These are phyloP conservation scores for Emmelina monodactyla DNA, from an alignment of 2,888 invertebrate genomes.

Conservation along the genomic window DNA sequence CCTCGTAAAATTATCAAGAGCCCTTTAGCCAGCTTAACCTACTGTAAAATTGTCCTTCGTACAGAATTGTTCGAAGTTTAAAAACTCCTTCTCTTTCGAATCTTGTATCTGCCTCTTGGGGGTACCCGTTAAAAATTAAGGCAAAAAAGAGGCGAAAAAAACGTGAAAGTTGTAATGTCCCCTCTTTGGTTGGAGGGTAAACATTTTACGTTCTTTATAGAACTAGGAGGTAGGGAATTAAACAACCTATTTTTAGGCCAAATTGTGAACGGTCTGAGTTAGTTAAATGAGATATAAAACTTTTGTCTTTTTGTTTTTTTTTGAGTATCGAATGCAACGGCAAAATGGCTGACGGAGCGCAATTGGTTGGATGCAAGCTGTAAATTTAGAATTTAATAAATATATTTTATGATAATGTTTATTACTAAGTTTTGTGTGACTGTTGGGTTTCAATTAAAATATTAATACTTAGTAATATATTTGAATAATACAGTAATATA, in stretches of 20 bases:
- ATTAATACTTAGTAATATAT: too few species aligned
- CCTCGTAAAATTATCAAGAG: constrained; percentile 54
- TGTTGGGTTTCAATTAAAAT: too few species aligned
- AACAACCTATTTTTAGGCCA: constrained; percentile 29
- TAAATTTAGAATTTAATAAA: too few species aligned
- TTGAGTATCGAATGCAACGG: too few species aligned
- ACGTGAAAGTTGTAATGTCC: constrained; percentile 51
- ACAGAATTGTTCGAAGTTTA: constrained; percentile 49
- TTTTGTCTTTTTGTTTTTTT: too few species aligned
- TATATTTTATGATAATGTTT: too few species aligned
- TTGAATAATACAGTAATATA: too few species aligned
- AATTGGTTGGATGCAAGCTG: too few species aligned
- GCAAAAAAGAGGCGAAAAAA: constrained; percentile 48
- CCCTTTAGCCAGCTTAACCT: constrained; percentile 41
- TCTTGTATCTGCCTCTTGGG: constrained; percentile 54
- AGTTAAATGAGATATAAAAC: too few species aligned
- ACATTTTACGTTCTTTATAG: constrained; percentile 58
- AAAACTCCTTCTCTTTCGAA: constrained; percentile 46
- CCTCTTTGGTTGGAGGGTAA: constrained; percentile 41
- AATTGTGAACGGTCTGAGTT: constrained; percentile 18
- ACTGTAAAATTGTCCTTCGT: constrained; percentile 60
- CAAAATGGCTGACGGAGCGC: too few species aligned
- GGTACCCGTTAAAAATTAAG: constrained; percentile 55
- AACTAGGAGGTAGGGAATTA: constrained; percentile 36
- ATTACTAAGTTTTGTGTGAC: too few species aligned